Conservation (phyloP, 2,113 vertebrate species). For the Corvus hawaiiensis region DNA sequence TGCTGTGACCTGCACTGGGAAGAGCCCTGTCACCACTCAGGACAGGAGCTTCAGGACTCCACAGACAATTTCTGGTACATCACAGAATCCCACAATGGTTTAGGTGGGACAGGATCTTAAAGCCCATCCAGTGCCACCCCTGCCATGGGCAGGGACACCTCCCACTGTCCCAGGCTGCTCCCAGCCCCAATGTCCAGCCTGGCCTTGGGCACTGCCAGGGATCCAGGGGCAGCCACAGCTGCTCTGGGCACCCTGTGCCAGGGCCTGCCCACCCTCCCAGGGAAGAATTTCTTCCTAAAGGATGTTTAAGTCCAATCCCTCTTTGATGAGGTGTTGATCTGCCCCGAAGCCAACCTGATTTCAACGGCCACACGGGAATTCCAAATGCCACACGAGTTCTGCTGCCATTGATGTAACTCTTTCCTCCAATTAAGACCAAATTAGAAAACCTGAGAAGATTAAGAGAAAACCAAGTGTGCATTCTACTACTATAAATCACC, state of each 20-base stretch:
- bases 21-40: background rate
- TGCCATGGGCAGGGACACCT: background rate
- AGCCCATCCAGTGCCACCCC: accelerated
- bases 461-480: background rate
- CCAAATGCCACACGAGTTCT: background rate
- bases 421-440: background rate
- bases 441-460: background rate
- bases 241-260: background rate
- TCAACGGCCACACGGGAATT: accelerated
- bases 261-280: accelerated
- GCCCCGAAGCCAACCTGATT: background rate
- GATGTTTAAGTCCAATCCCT: background rate
- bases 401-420: background rate
- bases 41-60: background rate
- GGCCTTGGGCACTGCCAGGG: background rate
- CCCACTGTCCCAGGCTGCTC: background rate
- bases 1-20: background rate
- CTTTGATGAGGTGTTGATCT: background rate
- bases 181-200: accelerated
- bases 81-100: background rate
- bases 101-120: background rate
- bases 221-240: background rate
- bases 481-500: background rate
- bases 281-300: background rate
- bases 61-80: background rate